Evolutionary conservation across 2,888 invertebrate species (phyloP).

Genomic region (Catonia carolina): DNA sequence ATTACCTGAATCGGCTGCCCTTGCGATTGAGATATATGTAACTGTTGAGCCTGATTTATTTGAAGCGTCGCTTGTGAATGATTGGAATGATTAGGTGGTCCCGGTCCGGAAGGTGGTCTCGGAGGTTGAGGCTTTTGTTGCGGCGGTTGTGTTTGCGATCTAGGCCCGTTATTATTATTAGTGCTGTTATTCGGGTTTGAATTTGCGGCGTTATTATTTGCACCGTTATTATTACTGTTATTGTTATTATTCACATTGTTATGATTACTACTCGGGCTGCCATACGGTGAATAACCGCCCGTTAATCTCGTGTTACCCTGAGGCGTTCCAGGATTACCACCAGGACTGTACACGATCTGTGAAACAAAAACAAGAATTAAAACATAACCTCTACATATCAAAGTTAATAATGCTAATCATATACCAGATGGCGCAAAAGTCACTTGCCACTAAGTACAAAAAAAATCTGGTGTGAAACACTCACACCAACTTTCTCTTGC

Average conservation of each 20-base stretch:
- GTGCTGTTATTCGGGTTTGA: too few species aligned
- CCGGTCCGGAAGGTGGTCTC: slow-evolving; percentile 49
- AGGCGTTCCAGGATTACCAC: slow-evolving; percentile 37
- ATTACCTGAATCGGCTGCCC: slow-evolving; percentile 73
- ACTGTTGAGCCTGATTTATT: slow-evolving; percentile 81
- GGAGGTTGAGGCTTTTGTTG: slow-evolving; percentile 45
- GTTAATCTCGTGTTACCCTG: slow-evolving; percentile 39
- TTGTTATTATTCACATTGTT: slow-evolving; percentile 34
- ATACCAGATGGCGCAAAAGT: too few species aligned
- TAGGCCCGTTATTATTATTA: slow-evolving; percentile 37
- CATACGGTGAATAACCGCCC: slow-evolving; percentile 56
- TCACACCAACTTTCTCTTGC: too few species aligned
- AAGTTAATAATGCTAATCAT: too few species aligned
- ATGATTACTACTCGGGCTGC: slow-evolving; percentile 53
- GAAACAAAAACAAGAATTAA: slow-evolving; percentile 28
- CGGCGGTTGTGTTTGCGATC: slow-evolving; percentile 45
- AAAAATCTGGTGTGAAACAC: too few species aligned
- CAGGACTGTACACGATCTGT: slow-evolving; percentile 34
- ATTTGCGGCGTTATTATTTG: too few species aligned
- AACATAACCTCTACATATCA: too few species aligned
- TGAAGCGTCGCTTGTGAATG: slow-evolving; percentile 47
- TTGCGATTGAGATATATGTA: slow-evolving; percentile 69
- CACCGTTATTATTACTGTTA: too few species aligned
- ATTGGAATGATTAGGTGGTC: slow-evolving; percentile 22
- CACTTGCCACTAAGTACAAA: too few species aligned